A percentile compares a stretch with the other conserved stretches of the same genome.
Conservation (phyloP, 2,113 vertebrate species). For the Dascyllus trimaculatus region DNA sequence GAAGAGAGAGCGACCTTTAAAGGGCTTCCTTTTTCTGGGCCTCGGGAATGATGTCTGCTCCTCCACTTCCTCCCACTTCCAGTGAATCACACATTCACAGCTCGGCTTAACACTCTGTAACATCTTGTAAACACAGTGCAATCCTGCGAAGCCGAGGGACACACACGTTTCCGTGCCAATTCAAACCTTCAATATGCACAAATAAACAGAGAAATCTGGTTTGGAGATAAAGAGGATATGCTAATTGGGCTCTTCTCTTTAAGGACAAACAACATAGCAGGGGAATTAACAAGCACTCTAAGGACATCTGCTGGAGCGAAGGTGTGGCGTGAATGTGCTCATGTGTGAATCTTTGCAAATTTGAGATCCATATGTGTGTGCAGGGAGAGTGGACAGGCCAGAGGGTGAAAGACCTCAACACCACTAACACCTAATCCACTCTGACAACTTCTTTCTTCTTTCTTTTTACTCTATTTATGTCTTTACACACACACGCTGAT, state of each 20-base stretch:
- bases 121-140: slow-evolving; percentile 73
- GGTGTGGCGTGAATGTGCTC: slow-evolving; percentile 3
- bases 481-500: slow-evolving; percentile 13
- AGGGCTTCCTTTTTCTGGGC: slow-evolving; percentile 48
- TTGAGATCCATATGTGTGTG: slow-evolving; percentile 53
- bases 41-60: slow-evolving; percentile 62
- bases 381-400: slow-evolving; percentile 24
- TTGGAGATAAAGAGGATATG: slow-evolving; percentile 24
- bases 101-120: slow-evolving; percentile 72
- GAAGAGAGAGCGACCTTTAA: slow-evolving; percentile 50
- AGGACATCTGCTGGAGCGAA: slow-evolving; percentile 28
- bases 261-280: slow-evolving; percentile 13
- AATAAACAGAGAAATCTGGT: slow-evolving; percentile 61
- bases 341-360: slow-evolving; percentile 40
- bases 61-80: slow-evolving; percentile 63
- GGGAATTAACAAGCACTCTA: slow-evolving; percentile 12
- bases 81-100: slow-evolving; percentile 79
- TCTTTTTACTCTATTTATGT: slow-evolving; percentile 28
- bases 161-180: slow-evolving; percentile 58
- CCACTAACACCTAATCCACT: slow-evolving; percentile 58
- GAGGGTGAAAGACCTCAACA: slow-evolving; percentile 32
- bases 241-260: slow-evolving; percentile 25
- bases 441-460: slow-evolving; percentile 58
- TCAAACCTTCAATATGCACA: slow-evolving; percentile 60
- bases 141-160: slow-evolving; percentile 69